Conservation (phyloP, 2,888 invertebrate species). For the Melinopterus prodromus region DNA sequence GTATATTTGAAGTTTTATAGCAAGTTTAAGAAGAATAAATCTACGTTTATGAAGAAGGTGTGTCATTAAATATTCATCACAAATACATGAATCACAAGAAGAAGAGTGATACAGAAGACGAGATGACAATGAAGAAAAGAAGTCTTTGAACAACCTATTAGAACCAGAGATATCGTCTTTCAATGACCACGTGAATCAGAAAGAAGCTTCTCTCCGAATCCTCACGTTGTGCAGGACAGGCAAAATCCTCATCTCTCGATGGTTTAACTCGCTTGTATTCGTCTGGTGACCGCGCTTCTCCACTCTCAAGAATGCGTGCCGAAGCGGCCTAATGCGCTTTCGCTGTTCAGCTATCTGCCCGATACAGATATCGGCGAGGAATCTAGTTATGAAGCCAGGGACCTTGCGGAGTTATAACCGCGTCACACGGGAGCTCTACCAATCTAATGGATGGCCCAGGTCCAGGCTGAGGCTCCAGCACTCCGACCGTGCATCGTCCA, state of each 20-base stretch:
- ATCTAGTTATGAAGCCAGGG: conserved; percentile 52
- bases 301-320: conserved; percentile 48
- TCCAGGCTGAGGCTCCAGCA: not conserved
- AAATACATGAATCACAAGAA: too few species aligned
- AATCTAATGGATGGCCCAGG: conserved; percentile 38
- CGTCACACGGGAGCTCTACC: conserved; percentile 46
- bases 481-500: not conserved
- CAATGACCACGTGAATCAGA: too few species aligned
- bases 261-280: not conserved
- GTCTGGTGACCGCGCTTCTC: not conserved
- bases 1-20: too few species aligned
- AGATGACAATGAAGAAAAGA: too few species aligned
- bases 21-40: too few species aligned
- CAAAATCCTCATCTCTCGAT: not conserved
- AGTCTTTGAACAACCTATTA: too few species aligned
- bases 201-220: not conserved
- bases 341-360: conserved; percentile 56
- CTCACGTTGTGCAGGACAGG: not conserved
- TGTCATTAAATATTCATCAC: too few species aligned
- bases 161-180: too few species aligned
- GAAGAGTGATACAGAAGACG: too few species aligned
- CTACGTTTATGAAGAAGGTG: too few species aligned
- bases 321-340: conserved; percentile 56
- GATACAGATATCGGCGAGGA: conserved; percentile 58
- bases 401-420: conserved; percentile 50